Evolutionary conservation across 2,113 vertebrate species (phyloP), one percentile per base, ranked within the genome.

Genomic region (Tylochromis polylepis): DNA sequence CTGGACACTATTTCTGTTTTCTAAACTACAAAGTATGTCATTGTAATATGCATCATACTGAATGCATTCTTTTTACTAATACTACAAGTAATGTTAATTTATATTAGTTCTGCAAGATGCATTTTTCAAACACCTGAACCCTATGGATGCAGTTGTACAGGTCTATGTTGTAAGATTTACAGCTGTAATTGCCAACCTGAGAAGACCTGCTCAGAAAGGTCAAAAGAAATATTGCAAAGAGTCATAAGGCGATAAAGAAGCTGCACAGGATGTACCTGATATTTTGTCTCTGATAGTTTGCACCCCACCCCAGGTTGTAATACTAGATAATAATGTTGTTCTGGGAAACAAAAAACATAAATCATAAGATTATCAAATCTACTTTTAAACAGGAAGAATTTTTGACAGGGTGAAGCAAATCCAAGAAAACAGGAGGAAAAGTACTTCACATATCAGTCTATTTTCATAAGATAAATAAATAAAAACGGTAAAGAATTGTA

Each of bases 401-500:
- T 75, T 75, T 49, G 70, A 51, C 43, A 75, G 70, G 10, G 70
- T 75, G 16, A 20, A 51, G 27, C 10, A 51, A 77, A 46, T 72
- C 3, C 3, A 46, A 0, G 41, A 72, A 27, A 0, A 72, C 6
- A 70, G 20, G 27, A n/a, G n/a, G n/a, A 0, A 1, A 11, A 16
- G 22, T 16, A 16, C n/a, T 0, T 10, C 0, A 3, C 36, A 70
- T 24, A 43, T 72, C 65, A 46, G 0, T 27, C 22, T 46, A 18
- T 49, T 49, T 75, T 75, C 22, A 49, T 5, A 75, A 18, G 5
- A 75, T 75, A 75, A 49, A 75, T 49, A 75, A 72, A 49, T 18
- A 27, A 49, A 29, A 0, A 29, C 36, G 15, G n/a, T 24, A 70
- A 70, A 43, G n/a, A 70, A 43, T 27, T 0, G 8, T 15, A 24